Base-by-base conservation (phyloP, 2,113 vertebrate genomes). In the Macheiramphus alcinus region DNA sequence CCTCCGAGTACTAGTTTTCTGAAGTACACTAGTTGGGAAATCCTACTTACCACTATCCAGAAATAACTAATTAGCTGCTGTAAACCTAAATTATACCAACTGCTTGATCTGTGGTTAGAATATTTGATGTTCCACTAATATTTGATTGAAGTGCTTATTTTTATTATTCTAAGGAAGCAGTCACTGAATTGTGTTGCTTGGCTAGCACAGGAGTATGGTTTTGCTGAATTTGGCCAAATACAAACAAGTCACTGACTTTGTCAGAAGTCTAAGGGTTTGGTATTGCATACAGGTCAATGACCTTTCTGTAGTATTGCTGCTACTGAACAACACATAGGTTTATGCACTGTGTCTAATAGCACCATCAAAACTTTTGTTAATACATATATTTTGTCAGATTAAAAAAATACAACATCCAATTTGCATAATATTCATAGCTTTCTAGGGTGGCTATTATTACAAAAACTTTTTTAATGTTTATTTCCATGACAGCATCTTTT, bases 141-240 rank as follows among this genome's bases (percentile, higher is more conserved):
- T 9, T 34, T 14, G 23, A 81, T 5, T 86, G 36, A 70, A 90
- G 29, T 27, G 29, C 31, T 89, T 74, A 68, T 83, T 88, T 80
- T 52, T 76, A 79, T 86, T 90, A 65, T 42, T 84, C 40, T 45
- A 79, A 92, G 25, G 72, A 91, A 79, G 32, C 36, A 75, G 36
- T 34, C 43, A 63, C 34, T 68, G 58, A 84, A n/a, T 53, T 90
- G 47, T 67, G 62, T 59, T 78, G 40, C 75, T 95, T 95, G 85
- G 63, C 53, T 65, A 66, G 47, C 40, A 40, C 15, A 58, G n/a
- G 38, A 81, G 13, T 26, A 48, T 3, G 23, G 27, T 61, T 94
- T 88, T 72, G 45, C 82, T 94, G n/a, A 74, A 93, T 93, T 87
- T 71, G 43, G 45, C 47, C 78, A 78, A 90, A 76, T 43, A 67